Percentiles rank a stretch among this genome's conserved stretches.
Conservation (phyloP, 2,113 vertebrate genomes). For the Oreotragus oreotragus region DNA sequence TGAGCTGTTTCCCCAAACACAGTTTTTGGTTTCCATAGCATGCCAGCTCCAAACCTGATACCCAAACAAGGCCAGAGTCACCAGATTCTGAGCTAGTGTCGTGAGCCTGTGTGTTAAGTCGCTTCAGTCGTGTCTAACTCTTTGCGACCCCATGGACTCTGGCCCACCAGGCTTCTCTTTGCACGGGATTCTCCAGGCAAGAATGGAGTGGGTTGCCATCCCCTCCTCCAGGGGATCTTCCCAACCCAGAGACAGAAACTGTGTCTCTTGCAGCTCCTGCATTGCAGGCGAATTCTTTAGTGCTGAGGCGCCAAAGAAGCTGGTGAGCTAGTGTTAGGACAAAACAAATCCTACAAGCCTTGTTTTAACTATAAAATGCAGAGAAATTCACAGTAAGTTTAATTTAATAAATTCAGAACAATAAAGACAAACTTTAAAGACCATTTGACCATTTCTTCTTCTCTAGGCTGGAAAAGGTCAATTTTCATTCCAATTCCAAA, state of each 20-base stretch:
- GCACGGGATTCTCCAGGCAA: background rate
- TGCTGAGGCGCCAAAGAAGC: background rate
- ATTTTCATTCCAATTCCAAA: too few species aligned
- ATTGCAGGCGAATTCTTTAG: background rate
- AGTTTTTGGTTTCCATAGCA: background rate
- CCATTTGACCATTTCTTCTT: background rate
- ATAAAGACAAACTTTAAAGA: background rate
- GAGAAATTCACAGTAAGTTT: background rate
- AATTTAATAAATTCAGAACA: background rate
- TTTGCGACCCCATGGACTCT: background rate
- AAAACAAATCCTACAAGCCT: background rate
- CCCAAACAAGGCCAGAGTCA: background rate
- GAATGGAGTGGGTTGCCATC: background rate
- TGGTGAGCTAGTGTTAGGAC: background rate
- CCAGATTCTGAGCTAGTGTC: background rate
- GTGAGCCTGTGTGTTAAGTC: background rate
- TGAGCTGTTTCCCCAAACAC: background rate
- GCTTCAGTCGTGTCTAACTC: background rate
- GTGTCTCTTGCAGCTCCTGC: background rate
- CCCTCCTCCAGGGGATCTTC: background rate
- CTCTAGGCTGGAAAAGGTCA: background rate
- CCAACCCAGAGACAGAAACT: background rate
- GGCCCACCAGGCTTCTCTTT: background rate
- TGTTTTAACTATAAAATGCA: background rate
- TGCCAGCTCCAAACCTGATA: background rate